Percentiles rank a stretch among this genome's conserved stretches.
These are phyloP conservation scores for Eurypyga helias DNA, from an alignment of 2,113 vertebrate species.

Conservation along the genomic window DNA sequence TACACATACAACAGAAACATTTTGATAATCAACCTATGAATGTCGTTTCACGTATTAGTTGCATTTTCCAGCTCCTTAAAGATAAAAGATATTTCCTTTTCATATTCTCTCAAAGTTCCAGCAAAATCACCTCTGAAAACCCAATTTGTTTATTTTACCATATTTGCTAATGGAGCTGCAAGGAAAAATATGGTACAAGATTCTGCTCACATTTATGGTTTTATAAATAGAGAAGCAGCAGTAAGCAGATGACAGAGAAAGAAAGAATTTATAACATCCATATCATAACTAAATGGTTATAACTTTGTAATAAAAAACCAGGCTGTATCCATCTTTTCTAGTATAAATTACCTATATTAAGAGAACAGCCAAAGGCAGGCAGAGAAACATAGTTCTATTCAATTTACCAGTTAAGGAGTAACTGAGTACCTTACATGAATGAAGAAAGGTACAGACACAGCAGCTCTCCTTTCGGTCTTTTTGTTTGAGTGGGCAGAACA, in stretches of 20 bases:
- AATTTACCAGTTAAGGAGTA: background rate
- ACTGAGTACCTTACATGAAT: background rate
- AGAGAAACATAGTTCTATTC: background rate
- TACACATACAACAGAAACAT: background rate
- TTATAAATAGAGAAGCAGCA: background rate
- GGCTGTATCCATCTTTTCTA: background rate
- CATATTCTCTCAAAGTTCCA: background rate
- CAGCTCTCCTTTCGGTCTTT: background rate
- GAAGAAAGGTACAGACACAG: background rate
- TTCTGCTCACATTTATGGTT: background rate
- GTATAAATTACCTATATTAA: constrained; percentile 10
- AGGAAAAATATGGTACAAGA: background rate
- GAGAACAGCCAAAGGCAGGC: background rate
- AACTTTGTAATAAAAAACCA: background rate
- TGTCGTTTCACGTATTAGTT: background rate
- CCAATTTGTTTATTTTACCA: background rate
- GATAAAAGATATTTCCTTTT: background rate
- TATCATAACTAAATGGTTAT: background rate
- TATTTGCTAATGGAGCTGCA: background rate
- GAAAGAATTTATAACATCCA: background rate
- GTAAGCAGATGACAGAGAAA: background rate
- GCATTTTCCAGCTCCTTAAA: background rate
- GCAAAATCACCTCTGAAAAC: background rate
- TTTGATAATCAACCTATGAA: background rate
- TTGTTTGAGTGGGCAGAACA: background rate